Conservation (phyloP, 2,888 invertebrate genomes). For the Ptycholaimellus sp. region DNA sequence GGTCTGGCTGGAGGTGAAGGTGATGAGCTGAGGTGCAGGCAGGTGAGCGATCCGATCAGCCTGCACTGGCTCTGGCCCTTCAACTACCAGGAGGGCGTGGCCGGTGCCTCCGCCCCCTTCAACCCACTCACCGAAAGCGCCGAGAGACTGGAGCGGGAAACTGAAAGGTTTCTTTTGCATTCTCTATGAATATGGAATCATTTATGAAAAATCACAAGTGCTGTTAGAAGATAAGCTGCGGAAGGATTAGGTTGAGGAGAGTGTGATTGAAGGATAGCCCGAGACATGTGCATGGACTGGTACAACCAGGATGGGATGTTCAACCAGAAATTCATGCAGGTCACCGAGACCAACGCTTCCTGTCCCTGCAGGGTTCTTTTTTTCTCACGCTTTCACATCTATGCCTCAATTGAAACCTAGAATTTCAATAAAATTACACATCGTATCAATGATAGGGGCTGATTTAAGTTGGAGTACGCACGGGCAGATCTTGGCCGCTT, state of each 20-base stretch:
- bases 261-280: slow-evolving; percentile 2
- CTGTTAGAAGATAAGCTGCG: background rate
- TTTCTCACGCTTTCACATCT: too few species aligned
- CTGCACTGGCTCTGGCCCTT: slow-evolving; percentile 22
- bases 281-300: slow-evolving; percentile 23
- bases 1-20: too few species aligned
- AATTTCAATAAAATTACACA: background rate
- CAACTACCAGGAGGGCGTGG: too few species aligned
- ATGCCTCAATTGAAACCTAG: too few species aligned
- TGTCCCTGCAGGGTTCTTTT: slow-evolving; percentile 59
- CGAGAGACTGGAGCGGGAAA: slow-evolving; percentile 20
- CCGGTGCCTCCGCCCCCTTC: too few species aligned
- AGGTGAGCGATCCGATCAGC: slow-evolving; percentile 21
- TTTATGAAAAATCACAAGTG: too few species aligned
- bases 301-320: slow-evolving; percentile 22
- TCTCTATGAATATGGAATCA: too few species aligned
- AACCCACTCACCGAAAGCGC: too few species aligned
- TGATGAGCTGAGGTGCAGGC: too few species aligned
- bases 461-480: slow-evolving; percentile 77
- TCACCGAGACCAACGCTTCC: slow-evolving; percentile 22
- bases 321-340: slow-evolving; percentile 21
- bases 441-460: too few species aligned
- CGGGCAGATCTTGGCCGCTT: slow-evolving; percentile 68
- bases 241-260: background rate
- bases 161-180: slow-evolving; percentile 25